Percentiles rank a stretch among this genome's conserved stretches.
phyloP scores from a whole-genome alignment of 2,888 invertebrate genomes.

The Calliphora vomitoria region DNA sequence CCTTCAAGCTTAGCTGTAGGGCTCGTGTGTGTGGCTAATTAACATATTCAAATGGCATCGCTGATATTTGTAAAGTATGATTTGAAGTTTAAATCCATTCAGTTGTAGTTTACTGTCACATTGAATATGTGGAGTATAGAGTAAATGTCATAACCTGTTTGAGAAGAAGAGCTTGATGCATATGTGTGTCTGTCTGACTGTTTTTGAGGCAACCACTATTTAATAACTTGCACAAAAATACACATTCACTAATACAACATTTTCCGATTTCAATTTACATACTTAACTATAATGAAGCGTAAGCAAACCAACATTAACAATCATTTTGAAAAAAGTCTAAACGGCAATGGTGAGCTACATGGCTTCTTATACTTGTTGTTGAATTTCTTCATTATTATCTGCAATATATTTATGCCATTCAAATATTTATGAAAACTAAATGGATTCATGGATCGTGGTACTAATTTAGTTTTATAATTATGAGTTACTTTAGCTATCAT shows the following conservation, averaged over 20 bases:
- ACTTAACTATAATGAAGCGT: conserved; percentile 10
- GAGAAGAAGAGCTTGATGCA: neutral
- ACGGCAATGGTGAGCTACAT: neutral
- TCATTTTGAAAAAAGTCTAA: neutral
- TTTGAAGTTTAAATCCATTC: conserved; percentile 28
- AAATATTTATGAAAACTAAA: too few species aligned
- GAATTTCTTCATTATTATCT: too few species aligned
- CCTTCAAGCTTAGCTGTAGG: neutral
- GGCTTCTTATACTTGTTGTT: too few species aligned
- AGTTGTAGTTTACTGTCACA: conserved; percentile 39
- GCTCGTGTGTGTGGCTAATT: conserved; percentile 10
- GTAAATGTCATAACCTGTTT: conserved; percentile 52
- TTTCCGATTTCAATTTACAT: conserved; percentile 2
- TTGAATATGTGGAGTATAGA: conserved; percentile 4
- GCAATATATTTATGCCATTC: too few species aligned
- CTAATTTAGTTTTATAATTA: too few species aligned
- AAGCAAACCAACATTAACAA: neutral
- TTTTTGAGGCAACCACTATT: neutral
- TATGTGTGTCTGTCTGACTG: neutral
- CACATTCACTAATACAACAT: neutral
- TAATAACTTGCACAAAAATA: neutral
- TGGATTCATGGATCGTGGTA: too few species aligned
- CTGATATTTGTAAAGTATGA: conserved; percentile 15
- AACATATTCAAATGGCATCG: conserved; percentile 38
- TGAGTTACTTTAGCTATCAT: too few species aligned